A percentile compares a stretch with the other conserved stretches of the same genome.
Evolutionary conservation across 2,888 invertebrate species (phyloP).

Genomic region (Drosophila borealis): DNA sequence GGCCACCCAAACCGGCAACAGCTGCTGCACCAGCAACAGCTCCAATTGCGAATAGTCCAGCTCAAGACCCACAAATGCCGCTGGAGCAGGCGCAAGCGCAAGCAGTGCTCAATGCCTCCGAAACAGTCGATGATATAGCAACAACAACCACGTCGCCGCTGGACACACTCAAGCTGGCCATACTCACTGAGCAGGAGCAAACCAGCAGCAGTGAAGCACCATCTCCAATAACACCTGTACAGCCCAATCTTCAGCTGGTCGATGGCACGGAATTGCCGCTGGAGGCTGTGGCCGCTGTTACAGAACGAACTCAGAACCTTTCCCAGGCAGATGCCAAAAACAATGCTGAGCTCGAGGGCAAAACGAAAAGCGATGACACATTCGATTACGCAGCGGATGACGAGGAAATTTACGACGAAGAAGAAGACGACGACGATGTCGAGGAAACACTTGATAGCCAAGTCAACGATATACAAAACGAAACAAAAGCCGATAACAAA

Average conservation of each 20-base stretch:
- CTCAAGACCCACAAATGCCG: slow-evolving; percentile 23
- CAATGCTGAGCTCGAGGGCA: slow-evolving; percentile 8
- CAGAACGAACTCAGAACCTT: slow-evolving; percentile 35
- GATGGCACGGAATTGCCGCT: slow-evolving; percentile 88
- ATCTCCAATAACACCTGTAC: slow-evolving; percentile 58
- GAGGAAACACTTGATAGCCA: slow-evolving; percentile 57
- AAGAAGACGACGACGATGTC: slow-evolving; percentile 55
- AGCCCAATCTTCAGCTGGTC: slow-evolving; percentile 85
- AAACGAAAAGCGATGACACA: slow-evolving; percentile 36
- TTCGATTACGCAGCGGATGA: slow-evolving; percentile 73
- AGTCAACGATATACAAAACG: slow-evolving; percentile 35
- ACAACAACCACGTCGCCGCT: slow-evolving; percentile 67
- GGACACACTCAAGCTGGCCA: slow-evolving; percentile 41
- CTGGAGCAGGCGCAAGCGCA: slow-evolving; percentile 1
- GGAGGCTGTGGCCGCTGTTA: slow-evolving; percentile 36
- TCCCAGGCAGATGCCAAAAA: background rate
- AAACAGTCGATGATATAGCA: slow-evolving; percentile 51
- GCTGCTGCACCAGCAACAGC: background rate
- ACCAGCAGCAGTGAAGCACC: slow-evolving; percentile 32
- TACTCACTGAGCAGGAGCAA: slow-evolving; percentile 77
- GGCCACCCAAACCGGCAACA: slow-evolving; percentile 13
- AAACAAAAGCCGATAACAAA: slow-evolving; percentile 20
- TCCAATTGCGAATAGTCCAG: slow-evolving; percentile 5
- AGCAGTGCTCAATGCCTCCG: slow-evolving; percentile 57
- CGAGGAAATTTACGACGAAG: slow-evolving; percentile 56